A percentile compares a stretch with the other conserved stretches of the same genome.
Evolutionary conservation across 2,113 vertebrate genomes (phyloP).

Genomic region (Pica pica): DNA sequence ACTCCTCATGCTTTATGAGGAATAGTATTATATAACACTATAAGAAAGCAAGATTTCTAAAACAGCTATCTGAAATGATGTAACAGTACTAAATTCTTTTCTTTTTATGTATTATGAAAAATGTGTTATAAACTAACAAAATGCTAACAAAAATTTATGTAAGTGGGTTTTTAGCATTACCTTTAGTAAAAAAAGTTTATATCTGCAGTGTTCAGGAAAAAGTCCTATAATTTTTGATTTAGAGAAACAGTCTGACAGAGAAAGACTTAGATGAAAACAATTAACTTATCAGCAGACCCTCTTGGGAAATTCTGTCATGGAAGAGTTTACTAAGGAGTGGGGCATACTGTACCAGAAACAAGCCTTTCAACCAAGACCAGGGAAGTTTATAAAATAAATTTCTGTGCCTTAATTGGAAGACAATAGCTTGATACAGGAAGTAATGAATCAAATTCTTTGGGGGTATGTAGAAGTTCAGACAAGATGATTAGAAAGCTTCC

Average conservation of each 20-base stretch:
- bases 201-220: background rate
- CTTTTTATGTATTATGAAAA: background rate
- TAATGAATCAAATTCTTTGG: background rate
- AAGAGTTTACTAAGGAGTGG: background rate
- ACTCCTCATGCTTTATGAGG: background rate
- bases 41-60: background rate
- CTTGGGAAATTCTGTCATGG: background rate
- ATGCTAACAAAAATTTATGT: background rate
- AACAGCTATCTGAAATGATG: background rate
- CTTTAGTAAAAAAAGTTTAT: background rate
- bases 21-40: background rate
- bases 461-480: background rate
- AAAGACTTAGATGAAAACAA: background rate
- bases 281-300: background rate
- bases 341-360: background rate
- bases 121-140: background rate
- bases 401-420: background rate
- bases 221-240: background rate
- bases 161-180: background rate
- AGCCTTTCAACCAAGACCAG: background rate
- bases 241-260: background rate
- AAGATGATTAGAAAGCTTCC: background rate
- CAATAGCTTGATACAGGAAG: background rate
- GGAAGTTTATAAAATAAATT: background rate
- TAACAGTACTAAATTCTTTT: background rate